Conservation (phyloP, 2,888 invertebrate genomes). For the Anagyrus pseudococci region DNA sequence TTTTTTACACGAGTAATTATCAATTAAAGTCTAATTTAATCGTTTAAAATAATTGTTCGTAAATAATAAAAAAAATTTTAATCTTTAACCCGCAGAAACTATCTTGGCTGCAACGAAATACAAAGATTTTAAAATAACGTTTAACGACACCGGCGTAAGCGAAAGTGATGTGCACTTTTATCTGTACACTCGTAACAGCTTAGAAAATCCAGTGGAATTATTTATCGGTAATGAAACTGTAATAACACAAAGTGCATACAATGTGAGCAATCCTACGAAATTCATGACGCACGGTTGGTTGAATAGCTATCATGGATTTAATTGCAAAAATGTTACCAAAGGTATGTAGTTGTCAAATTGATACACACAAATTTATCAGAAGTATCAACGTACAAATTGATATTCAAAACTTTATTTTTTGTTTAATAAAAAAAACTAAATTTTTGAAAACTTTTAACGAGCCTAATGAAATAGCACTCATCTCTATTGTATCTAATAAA, state of each 20-base stretch:
- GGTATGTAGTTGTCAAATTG: constrained; percentile 4
- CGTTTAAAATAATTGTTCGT: no score
- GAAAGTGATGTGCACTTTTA: constrained; percentile 40
- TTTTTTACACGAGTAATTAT: no score
- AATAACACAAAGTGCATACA: constrained; percentile 40
- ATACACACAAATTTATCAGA: no score
- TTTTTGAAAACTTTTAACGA: background rate
- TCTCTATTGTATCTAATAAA: no score
- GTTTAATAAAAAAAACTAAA: background rate
- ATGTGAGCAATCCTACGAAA: constrained; percentile 43
- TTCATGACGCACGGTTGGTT: constrained; percentile 52
- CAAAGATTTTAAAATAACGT: constrained; percentile 5
- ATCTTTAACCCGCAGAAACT: no score
- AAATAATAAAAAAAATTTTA: no score
- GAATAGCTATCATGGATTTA: constrained; percentile 34
- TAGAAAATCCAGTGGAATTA: constrained; percentile 35
- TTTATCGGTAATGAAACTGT: constrained; percentile 35
- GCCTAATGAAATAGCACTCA: background rate
- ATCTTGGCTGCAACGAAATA: no score
- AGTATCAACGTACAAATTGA: no score
- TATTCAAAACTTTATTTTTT: no score
- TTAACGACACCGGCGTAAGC: constrained; percentile 3
- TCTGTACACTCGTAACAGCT: constrained; percentile 42
- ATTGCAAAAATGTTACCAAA: constrained; percentile 21
- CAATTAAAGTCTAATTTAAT: no score